Percentiles rank a stretch among this genome's conserved stretches.
Conservation (phyloP, 2,113 vertebrate species). For the Mirounga angustirostris region DNA sequence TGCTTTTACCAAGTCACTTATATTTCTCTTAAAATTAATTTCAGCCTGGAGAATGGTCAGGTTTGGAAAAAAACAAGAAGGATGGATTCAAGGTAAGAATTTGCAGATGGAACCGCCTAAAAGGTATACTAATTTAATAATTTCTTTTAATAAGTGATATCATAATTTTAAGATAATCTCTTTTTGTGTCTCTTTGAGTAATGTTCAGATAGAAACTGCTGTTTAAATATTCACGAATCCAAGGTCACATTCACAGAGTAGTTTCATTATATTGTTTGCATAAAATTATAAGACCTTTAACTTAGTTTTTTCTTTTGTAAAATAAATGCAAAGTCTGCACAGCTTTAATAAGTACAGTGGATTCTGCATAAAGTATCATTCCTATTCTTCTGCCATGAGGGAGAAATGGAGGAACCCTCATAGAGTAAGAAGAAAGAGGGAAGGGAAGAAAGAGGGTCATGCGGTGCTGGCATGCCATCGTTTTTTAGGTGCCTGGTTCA, state of each 20-base stretch:
- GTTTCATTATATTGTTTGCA: slow-evolving; percentile 43
- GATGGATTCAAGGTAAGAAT: slow-evolving; percentile 90
- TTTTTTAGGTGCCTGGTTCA: background rate
- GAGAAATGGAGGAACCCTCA: background rate
- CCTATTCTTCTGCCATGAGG: slow-evolving; percentile 8
- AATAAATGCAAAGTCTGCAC: slow-evolving; percentile 1
- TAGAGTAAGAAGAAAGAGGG: background rate
- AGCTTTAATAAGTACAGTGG: background rate
- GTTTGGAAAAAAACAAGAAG: slow-evolving; percentile 88
- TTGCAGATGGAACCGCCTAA: slow-evolving; percentile 81
- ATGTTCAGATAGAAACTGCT: background rate
- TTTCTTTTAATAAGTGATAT: slow-evolving; percentile 3
- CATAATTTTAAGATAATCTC: slow-evolving; percentile 38
- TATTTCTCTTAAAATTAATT: slow-evolving; percentile 87
- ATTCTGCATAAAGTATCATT: slow-evolving; percentile 10
- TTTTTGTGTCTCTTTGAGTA: slow-evolving; percentile 39
- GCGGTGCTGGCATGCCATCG: background rate
- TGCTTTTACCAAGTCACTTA: slow-evolving; percentile 83
- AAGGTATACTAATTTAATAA: slow-evolving; percentile 66
- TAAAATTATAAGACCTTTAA: slow-evolving; percentile 40
- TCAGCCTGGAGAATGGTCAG: slow-evolving; percentile 88
- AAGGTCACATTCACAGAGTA: background rate
- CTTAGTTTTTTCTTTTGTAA: slow-evolving; percentile 31
- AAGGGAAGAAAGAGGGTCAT: background rate
- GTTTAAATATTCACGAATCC: background rate